phyloP scores from a whole-genome alignment of 2,113 vertebrate genomes.

The Salvelinus fontinalis region DNA sequence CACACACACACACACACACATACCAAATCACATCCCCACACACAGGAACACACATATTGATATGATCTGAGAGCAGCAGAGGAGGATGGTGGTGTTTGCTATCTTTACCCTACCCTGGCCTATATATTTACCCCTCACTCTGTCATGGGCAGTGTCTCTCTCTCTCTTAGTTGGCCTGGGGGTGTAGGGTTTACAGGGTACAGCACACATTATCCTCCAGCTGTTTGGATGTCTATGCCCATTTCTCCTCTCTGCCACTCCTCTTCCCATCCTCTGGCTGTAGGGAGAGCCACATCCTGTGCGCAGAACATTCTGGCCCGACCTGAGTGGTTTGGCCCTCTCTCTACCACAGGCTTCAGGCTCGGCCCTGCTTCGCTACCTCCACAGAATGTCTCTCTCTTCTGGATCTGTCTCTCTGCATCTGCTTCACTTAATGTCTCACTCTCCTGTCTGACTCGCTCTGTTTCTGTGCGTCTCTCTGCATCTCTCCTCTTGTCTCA shows the following conservation, averaged over 20 bases:
- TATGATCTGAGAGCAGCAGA: slow-evolving; percentile 13
- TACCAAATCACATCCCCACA: not conserved
- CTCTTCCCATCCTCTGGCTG: slow-evolving; percentile 37
- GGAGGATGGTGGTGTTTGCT: slow-evolving; percentile 11
- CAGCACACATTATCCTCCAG: slow-evolving; percentile 26
- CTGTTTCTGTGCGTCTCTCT: not conserved
- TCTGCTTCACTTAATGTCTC: too few relatives aligned
- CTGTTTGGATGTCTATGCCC: slow-evolving; percentile 37
- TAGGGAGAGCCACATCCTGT: slow-evolving; percentile 58
- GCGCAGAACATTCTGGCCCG: slow-evolving; percentile 38
- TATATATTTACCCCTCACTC: not conserved
- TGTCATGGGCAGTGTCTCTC: slow-evolving; percentile 5
- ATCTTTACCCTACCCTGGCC: slow-evolving; percentile 4
- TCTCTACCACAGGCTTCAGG: not conserved
- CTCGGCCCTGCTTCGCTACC: slow-evolving; percentile 37
- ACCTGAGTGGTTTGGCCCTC: slow-evolving; percentile 28
- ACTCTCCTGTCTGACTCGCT: not conserved
- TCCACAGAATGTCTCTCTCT: slow-evolving; percentile 28
- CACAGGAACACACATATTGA: not conserved
- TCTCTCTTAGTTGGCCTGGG: not conserved
- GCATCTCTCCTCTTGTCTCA: not conserved
- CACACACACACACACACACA: not conserved
- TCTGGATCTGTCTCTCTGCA: too few relatives aligned
- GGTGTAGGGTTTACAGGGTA: slow-evolving; percentile 19
- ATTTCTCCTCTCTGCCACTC: slow-evolving; percentile 30